Evolutionary conservation across 1,140 invertebrate genomes (phyloP).

Genomic region (Acyrthosiphon pisum): DNA sequence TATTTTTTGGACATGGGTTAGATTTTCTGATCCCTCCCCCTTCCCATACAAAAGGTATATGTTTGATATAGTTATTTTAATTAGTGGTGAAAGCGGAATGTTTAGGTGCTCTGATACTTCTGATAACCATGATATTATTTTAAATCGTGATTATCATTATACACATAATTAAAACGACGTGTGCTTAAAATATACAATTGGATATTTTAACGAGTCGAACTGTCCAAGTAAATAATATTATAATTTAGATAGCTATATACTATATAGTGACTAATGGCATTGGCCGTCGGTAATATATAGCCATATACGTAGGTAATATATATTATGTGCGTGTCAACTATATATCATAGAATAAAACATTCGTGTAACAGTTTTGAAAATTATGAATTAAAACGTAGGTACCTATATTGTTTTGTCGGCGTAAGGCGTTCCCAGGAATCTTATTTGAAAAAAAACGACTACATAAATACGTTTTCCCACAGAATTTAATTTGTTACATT

Average conservation of each 20-base stretch:
- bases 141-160: too few species aligned
- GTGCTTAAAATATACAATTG: neutral
- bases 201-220: neutral
- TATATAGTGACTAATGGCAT: neutral
- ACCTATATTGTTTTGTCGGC: neutral
- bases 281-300: neutral
- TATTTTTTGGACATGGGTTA: too few species aligned
- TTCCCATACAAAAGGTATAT: too few species aligned
- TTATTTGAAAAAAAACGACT: neutral
- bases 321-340: neutral
- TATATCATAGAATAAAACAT: neutral
- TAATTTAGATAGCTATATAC: neutral
- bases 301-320: neutral
- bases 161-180: neutral
- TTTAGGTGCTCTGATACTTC: too few species aligned
- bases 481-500: constrained; percentile 17
- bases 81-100: too few species aligned
- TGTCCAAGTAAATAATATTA: neutral
- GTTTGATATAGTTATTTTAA: too few species aligned
- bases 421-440: neutral
- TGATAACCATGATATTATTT: too few species aligned
- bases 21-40: too few species aligned
- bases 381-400: neutral
- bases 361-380: neutral
- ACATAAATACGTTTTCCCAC: constrained; percentile 36